These are phyloP conservation scores for Thunnus thynnus DNA, from an alignment of 2,113 vertebrate species.

Conservation along the genomic window DNA sequence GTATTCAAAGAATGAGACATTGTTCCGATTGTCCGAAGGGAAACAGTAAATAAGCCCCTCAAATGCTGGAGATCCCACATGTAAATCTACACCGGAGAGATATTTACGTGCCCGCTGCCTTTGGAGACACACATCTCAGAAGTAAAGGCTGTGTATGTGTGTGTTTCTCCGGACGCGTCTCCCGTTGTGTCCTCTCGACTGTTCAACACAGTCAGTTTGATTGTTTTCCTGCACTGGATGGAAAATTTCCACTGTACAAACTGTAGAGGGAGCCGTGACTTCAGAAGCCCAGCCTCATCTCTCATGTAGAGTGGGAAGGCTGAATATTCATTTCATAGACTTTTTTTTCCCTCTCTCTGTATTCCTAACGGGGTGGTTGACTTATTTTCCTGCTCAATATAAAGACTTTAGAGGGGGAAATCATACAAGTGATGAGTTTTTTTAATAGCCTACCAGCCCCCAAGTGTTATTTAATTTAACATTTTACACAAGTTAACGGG, in stretches of 20 bases:
- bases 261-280: constrained; percentile 84
- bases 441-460: not conserved
- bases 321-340: constrained; percentile 16
- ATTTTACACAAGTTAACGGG: not conserved
- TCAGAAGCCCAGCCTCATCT: constrained; percentile 51
- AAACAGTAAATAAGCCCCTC: constrained; percentile 19
- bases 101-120: constrained; percentile 3
- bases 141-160: constrained; percentile 11
- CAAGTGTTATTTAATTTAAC: not conserved
- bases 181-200: constrained; percentile 64
- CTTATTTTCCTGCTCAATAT: not conserved
- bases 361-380: constrained; percentile 7
- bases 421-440: not conserved
- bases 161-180: constrained; percentile 43
- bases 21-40: constrained; percentile 42
- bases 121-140: constrained; percentile 26
- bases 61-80: constrained; percentile 28
- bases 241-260: constrained; percentile 66
- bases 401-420: not conserved
- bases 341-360: not conserved
- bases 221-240: constrained; percentile 70
- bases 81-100: not conserved
- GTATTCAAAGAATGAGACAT: constrained; percentile 74
- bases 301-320: constrained; percentile 22
- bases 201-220: constrained; percentile 67